Evolutionary conservation across 35 echinoderm and acorn worm species (phyloP), one percentile per base, ranked within the genome.

Genomic region (Stichopus chloronotus): DNA sequence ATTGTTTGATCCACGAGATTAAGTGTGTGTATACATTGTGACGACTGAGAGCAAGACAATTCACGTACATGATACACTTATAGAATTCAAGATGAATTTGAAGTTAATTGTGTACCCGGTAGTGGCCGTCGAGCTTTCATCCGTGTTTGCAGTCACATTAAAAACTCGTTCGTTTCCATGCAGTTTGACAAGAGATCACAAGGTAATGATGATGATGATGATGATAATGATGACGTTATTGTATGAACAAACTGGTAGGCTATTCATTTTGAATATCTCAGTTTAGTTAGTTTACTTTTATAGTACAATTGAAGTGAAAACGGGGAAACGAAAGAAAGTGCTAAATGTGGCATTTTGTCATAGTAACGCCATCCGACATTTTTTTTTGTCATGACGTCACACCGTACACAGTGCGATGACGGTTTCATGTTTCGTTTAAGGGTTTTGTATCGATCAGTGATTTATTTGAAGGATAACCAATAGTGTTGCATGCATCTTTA

Each of bases 11-110:
- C 8, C 61, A 65, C 7, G 61, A 65, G 61, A 14, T 65, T 83
- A 56, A 83, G 80, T 83, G 80, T 83, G 80, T 83, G 80, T 43
- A 43, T 83, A 83, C 80, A 83, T 56, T 55, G 80, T 56, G 80
- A 56, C 80, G 53, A 55, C n/a, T 7, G 11, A 83, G 80, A 17
- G 8, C 25, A 56, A 10, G 55, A 83, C 19, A 83, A 83, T 83
- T 83, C 11, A 19, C 61, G 11, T 65, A 65, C 61, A 65, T 65
- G 61, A 14, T 65, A 65, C 61, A 19, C 61, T 65, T 65, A 65
- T 19, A 19, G 61, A 65, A 19, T 14, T 11, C 61, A 14, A 14
- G 61, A 65, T 11, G 19, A 14, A 11, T 14, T 19, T 14, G 19
- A 65, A 65, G 61, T 65, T 65, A 65, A 65, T 65, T 65, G 61